A percentile compares a stretch with the other conserved stretches of the same genome.
phyloP scores from a whole-genome alignment of 2,888 invertebrate genomes.

The Ophion obscuratus region DNA sequence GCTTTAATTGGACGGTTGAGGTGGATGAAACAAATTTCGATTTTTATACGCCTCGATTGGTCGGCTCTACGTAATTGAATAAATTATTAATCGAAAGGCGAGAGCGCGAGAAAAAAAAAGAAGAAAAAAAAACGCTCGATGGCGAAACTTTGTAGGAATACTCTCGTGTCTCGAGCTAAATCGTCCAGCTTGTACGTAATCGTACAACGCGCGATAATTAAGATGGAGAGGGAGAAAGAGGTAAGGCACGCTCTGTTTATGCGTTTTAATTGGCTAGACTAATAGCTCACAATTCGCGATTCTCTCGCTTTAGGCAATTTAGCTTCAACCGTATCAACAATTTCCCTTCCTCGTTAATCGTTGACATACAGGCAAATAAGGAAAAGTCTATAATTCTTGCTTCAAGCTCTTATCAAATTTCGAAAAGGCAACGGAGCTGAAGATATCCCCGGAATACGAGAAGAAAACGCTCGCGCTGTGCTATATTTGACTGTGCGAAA shows the following conservation, averaged over 20 bases:
- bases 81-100: slow-evolving; percentile 51
- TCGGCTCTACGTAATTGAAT: slow-evolving; percentile 37
- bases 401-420: background rate
- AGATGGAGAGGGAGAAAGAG: slow-evolving; percentile 39
- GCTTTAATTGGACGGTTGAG: slow-evolving; percentile 7
- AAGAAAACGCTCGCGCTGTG: background rate
- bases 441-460: background rate
- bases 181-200: slow-evolving; percentile 63
- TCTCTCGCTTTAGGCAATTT: slow-evolving; percentile 37
- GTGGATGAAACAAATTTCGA: slow-evolving; percentile 29
- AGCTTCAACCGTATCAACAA: slow-evolving; percentile 27
- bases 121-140: slow-evolving; percentile 13
- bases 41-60: slow-evolving; percentile 36
- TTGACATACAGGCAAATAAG: slow-evolving; percentile 44
- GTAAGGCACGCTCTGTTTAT: slow-evolving; percentile 79
- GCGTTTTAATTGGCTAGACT: slow-evolving; percentile 76
- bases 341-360: slow-evolving; percentile 52
- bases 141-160: slow-evolving; percentile 57
- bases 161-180: slow-evolving; percentile 53
- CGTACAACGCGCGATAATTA: slow-evolving; percentile 55
- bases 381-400: slow-evolving; percentile 17
- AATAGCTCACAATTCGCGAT: slow-evolving; percentile 49
- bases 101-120: slow-evolving; percentile 15
- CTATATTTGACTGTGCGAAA: background rate
- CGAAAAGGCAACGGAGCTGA: background rate